phyloP scores from a whole-genome alignment of 2,113 vertebrate genomes.

The Callipepla californica region DNA sequence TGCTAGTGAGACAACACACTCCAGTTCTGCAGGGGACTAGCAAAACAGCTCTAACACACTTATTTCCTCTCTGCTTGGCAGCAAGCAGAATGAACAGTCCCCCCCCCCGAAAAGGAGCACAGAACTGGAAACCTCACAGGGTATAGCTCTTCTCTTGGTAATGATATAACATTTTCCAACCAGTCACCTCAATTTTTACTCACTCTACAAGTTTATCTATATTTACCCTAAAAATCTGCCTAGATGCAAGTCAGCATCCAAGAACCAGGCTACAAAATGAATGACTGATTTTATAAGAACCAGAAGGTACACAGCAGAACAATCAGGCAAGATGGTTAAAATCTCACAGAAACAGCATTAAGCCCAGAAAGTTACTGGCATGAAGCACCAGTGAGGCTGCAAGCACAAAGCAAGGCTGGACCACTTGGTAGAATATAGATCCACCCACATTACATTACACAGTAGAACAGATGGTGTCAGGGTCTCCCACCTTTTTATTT shows the following conservation, averaged over 20 bases:
- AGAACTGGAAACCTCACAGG: neutral
- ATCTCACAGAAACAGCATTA: neutral
- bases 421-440: neutral
- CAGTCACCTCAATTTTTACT: neutral
- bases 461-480: neutral
- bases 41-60: neutral
- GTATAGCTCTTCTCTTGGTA: neutral
- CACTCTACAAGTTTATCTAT: neutral
- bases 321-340: neutral
- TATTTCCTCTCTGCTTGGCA: neutral
- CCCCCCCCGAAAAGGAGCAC: neutral
- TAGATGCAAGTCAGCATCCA: neutral
- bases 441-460: neutral
- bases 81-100: neutral
- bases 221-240: neutral
- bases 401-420: neutral
- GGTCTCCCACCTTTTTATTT: slow-evolving; percentile 79
- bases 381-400: neutral
- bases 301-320: neutral
- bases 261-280: neutral
- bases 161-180: neutral
- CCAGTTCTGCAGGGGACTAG: neutral
- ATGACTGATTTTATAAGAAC: neutral
- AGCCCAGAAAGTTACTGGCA: neutral
- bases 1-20: neutral